A percentile compares a stretch with the other conserved stretches of the same genome.
These are phyloP conservation scores for Sarcophaga rosellei DNA, from an alignment of 2,888 invertebrate species.

Conservation along the genomic window DNA sequence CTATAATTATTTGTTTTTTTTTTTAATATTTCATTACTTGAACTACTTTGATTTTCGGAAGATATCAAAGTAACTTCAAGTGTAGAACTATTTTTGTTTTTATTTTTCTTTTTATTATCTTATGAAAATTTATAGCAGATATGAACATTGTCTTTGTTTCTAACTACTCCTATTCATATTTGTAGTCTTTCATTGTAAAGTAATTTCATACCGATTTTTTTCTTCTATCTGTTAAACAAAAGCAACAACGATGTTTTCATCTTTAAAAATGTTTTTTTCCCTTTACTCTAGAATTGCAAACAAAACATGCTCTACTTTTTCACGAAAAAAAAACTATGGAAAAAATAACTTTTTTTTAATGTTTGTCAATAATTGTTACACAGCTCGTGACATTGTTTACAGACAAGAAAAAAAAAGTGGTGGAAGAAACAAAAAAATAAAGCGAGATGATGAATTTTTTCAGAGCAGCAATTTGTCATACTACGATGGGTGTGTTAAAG, in stretches of 20 bases:
- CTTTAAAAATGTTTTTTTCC: background rate
- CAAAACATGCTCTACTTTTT: conserved; percentile 69
- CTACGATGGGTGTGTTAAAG: background rate
- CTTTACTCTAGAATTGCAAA: conserved; percentile 42
- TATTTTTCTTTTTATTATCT: background rate
- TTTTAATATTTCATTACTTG: background rate
- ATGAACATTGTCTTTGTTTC: conserved; percentile 25
- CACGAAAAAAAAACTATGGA: background rate
- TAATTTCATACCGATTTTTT: conserved; percentile 38
- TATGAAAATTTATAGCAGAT: conserved; percentile 8
- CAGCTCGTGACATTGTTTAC: conserved; percentile 63
- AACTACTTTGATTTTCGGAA: conserved; percentile 11
- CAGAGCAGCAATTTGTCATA: conserved; percentile 16
- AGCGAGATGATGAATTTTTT: conserved; percentile 34
- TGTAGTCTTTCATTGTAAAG: conserved; percentile 33
- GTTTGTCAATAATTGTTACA: conserved; percentile 67
- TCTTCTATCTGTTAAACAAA: conserved; percentile 35
- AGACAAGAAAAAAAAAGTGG: conserved; percentile 28
- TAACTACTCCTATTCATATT: conserved; percentile 3
- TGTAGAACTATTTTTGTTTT: background rate
- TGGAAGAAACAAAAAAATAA: background rate
- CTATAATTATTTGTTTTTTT: background rate
- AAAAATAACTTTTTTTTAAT: conserved; percentile 35
- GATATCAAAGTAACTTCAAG: conserved; percentile 24
- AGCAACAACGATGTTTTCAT: conserved; percentile 14